These are phyloP conservation scores for Cosmia pyralina DNA, from an alignment of 2,888 invertebrate genomes.

Conservation along the genomic window DNA sequence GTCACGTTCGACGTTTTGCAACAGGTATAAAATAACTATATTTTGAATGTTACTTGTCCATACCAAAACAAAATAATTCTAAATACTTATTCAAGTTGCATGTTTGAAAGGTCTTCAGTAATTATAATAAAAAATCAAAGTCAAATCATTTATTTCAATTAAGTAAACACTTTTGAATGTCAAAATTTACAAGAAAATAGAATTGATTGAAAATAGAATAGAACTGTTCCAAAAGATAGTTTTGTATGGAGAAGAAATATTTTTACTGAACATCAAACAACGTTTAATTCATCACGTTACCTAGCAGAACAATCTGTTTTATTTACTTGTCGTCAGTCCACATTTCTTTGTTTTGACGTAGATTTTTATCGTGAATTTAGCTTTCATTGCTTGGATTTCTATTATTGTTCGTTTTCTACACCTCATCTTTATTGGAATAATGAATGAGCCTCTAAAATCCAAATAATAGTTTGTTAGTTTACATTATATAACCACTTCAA, in stretches of 20 bases:
- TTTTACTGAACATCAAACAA: too few relatives aligned
- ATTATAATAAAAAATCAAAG: background rate
- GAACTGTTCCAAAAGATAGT: too few relatives aligned
- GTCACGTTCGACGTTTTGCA: background rate
- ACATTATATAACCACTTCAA: too few relatives aligned
- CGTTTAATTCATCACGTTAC: too few relatives aligned
- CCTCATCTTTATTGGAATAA: background rate
- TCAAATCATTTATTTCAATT: too few relatives aligned
- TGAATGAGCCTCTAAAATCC: background rate
- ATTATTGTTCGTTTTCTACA: constrained; percentile 1
- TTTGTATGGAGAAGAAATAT: too few relatives aligned
- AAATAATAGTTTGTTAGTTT: background rate
- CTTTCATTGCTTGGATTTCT: constrained; percentile 9
- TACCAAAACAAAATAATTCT: background rate
- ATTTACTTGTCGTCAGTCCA: constrained; percentile 20
- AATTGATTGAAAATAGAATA: too few relatives aligned
- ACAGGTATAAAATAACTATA: background rate
- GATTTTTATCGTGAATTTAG: constrained; percentile 7
- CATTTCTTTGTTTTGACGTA: constrained; percentile 20
- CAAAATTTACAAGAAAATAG: too few relatives aligned
- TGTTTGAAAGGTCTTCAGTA: too few relatives aligned
- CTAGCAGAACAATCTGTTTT: constrained; percentile 6
- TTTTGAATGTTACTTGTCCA: background rate
- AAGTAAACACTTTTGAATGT: too few relatives aligned
- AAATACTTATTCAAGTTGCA: background rate